Evolutionary conservation across 2,888 invertebrate genomes (phyloP), one percentile per base, ranked within the genome.

Genomic region (Ectemnius cavifrons): DNA sequence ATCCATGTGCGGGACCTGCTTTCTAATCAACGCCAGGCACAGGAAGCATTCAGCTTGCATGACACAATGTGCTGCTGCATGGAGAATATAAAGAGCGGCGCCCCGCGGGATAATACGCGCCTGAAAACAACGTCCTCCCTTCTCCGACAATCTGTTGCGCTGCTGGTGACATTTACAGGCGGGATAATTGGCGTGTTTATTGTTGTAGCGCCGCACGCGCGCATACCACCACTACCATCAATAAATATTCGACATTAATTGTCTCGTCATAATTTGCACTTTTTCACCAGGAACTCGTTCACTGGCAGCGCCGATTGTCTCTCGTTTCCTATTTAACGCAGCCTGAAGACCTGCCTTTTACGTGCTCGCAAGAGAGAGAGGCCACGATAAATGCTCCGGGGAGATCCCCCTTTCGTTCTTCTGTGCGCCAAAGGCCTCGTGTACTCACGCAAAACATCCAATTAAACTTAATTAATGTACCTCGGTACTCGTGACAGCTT

Each of bases 21-120:
- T 82, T 82, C 77, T 82, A 77, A 83, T 79, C 83, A 83, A 81
- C 81, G 80, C 77, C 79, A 73, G 70, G 68, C 66, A 64, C 74
- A 66, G 66, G 46, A 63, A 62, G 47, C 56, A 63, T 49, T 37
- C 63, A 63, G 60, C 72, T 71, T 81, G 70, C 70, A 69, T 67
- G 68, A 72, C 75, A 71, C 75, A 69, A 67, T 71, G 65, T 67
- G 8, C 37, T 11, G 37, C 37, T 75, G 59, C 57, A 58, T 61
- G 60, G 76, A 63, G 16, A 80, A 80, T 37, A 78, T 82, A 82
- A 82, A 76, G 78, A 68, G 75, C 71, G 63, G 52, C 66, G 57
- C 23, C 49, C 37, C 61, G 65, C 68, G 72, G 78, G 77, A 80
- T 73, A 20, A 56, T 16, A 16, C 18, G 8, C 8, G 4, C 64